phyloP scores from a whole-genome alignment of 2,888 invertebrate species.

The Rhynchonema sp. region DNA sequence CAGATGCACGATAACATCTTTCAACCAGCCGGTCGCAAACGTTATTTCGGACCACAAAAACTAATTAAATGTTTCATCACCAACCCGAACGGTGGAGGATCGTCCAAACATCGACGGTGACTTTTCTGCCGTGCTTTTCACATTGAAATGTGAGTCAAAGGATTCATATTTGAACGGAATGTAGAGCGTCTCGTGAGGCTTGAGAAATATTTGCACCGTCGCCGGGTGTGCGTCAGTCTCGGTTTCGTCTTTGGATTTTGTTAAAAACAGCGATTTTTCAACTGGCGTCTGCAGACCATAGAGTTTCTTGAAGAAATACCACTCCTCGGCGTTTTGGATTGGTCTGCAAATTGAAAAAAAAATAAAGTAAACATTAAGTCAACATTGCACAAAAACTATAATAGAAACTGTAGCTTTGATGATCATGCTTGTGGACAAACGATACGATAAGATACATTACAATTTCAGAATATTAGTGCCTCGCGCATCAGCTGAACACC shows the following conservation, averaged over 20 bases:
- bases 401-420: too few relatives aligned
- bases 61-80: background rate
- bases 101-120: background rate
- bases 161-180: slow-evolving; percentile 30
- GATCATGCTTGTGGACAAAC: too few relatives aligned
- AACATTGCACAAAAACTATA: too few relatives aligned
- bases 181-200: slow-evolving; percentile 30
- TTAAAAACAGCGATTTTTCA: slow-evolving; percentile 1
- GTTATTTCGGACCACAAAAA: too few relatives aligned
- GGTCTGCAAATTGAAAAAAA: background rate
- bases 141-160: background rate
- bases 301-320: background rate
- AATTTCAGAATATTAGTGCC: too few relatives aligned
- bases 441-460: too few relatives aligned
- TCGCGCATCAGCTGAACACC: too few relatives aligned
- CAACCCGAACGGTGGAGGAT: background rate
- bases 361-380: too few relatives aligned
- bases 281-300: slow-evolving; percentile 14
- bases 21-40: too few relatives aligned
- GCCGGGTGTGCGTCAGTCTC: background rate
- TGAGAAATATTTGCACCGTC: slow-evolving; percentile 21
- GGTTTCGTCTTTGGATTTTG: background rate
- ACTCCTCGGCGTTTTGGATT: background rate
- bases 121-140: background rate
- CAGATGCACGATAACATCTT: too few relatives aligned